phyloP scores from a whole-genome alignment of 2,113 vertebrate genomes.

The Agelaius tricolor region DNA sequence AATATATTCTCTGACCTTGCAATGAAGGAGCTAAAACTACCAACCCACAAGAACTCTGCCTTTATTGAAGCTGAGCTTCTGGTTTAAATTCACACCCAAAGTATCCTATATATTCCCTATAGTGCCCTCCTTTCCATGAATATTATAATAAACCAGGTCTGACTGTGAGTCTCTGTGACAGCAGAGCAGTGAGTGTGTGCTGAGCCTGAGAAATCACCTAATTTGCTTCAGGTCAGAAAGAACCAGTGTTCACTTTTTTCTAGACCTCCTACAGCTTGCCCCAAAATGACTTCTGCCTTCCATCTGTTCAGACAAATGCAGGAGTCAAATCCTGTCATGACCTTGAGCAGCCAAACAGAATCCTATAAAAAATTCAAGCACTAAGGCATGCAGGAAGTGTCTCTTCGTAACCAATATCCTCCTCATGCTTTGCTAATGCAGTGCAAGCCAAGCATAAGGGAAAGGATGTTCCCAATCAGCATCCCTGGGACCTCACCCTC shows the following conservation, averaged over 20 bases:
- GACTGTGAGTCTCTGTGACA: not conserved
- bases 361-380: not conserved
- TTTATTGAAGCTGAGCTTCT: not conserved
- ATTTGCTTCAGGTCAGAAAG: not conserved
- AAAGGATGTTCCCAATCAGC: not conserved
- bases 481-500: not conserved
- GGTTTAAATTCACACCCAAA: not conserved
- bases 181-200: not conserved
- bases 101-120: not conserved
- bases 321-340: conserved; percentile 24
- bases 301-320: conserved; percentile 7
- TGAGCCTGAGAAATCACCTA: not conserved
- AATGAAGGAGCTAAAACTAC: not conserved
- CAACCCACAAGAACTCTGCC: not conserved
- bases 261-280: conserved; percentile 10
- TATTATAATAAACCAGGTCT: not conserved
- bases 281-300: conserved; percentile 23
- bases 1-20: not conserved
- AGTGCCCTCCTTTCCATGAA: not conserved
- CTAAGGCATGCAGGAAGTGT: not conserved
- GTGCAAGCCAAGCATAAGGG: not conserved
- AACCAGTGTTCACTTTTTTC: not conserved
- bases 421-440: not conserved
- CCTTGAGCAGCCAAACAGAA: not conserved
- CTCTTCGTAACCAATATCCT: not conserved